Evolutionary conservation across 2,113 vertebrate species (phyloP), one percentile per base, ranked within the genome.

Genomic region (Herpetotheres cachinnans): DNA sequence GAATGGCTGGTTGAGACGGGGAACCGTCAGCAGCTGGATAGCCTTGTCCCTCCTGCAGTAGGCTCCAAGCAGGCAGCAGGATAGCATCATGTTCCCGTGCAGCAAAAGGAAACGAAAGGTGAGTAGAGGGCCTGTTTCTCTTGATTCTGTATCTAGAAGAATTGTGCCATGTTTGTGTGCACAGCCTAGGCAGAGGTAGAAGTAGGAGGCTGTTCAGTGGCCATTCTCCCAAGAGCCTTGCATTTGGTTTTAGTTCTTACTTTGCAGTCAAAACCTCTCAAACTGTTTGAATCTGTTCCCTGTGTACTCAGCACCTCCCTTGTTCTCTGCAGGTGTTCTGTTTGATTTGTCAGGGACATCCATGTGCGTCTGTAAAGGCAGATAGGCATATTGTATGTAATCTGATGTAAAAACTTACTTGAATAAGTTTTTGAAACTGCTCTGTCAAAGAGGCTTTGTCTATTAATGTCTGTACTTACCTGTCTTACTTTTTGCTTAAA

Each of bases 1-100:
- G 98, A 99, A 70, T 99, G 99, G 99, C 97, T 99, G 56, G 89
- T 99, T 70, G 96, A 98, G 59, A 99, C 99, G 0, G 99, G 99
- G 47, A 98, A 99, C 95, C 96, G 98, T 19, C 99, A 99, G 88
- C 99, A 99, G 92, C 98, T 99, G 80, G 99, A 99, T 96, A 99
- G 99, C 95, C 98, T 99, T 2, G 97, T 99, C 38, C 98, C 98
- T 7, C 93, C 98, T 27, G 93, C 86, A 32, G 42, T 21, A 6
- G 96, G 91, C 66, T 97, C 97, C 62, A 98, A 98, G 84, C 98
- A 97, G 96, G 93, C 94, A 42, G 97, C 96, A 59, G 97, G 98
- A 44, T 98, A 92, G 89, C 54, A 25, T 36, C 6, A 2, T 17
- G 10, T 27, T 36, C 73, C 78, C 72, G 13, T 7, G 29, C 63